Percentiles rank a stretch among this genome's conserved stretches.
phyloP scores from a whole-genome alignment of 2,113 vertebrate genomes.

The Pelvicachromis taeniatus region DNA sequence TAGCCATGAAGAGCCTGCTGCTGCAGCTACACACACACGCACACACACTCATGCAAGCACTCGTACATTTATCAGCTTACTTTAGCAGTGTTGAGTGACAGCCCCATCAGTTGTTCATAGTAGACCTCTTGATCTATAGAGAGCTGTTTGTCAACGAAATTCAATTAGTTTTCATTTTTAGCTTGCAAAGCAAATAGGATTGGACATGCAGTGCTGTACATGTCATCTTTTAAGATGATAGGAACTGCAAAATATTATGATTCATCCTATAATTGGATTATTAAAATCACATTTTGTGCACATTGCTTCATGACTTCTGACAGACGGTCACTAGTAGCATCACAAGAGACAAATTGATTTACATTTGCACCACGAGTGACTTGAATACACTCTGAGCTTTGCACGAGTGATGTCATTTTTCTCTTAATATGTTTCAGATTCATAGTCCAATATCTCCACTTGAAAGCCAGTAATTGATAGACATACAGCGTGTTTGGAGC shows the following conservation, averaged over 20 bases:
- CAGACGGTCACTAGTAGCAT: slow-evolving; percentile 34
- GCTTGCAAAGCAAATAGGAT: slow-evolving; percentile 38
- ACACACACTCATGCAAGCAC: background rate
- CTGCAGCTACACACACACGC: background rate
- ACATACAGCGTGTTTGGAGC: background rate
- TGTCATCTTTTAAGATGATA: slow-evolving; percentile 42
- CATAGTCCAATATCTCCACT: background rate
- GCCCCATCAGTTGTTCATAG: slow-evolving; percentile 33
- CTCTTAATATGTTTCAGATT: slow-evolving; percentile 10
- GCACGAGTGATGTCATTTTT: background rate
- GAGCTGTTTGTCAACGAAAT: slow-evolving; percentile 52
- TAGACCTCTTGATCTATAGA: slow-evolving; percentile 27
- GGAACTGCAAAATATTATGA: slow-evolving; percentile 39
- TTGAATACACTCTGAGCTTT: background rate
- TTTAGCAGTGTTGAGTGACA: slow-evolving; percentile 46
- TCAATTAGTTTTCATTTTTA: slow-evolving; percentile 53
- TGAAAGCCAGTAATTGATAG: slow-evolving; percentile 22
- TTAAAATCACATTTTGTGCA: slow-evolving; percentile 52
- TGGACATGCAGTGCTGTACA: slow-evolving; percentile 21
- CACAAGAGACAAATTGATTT: slow-evolving; percentile 34
- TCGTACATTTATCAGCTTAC: slow-evolving; percentile 36
- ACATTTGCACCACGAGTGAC: slow-evolving; percentile 4
- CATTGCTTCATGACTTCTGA: slow-evolving; percentile 51
- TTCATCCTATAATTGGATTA: slow-evolving; percentile 56
- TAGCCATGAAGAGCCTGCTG: slow-evolving; percentile 10